phyloP scores from a whole-genome alignment of 2,113 vertebrate genomes.

The Pandion haliaetus region DNA sequence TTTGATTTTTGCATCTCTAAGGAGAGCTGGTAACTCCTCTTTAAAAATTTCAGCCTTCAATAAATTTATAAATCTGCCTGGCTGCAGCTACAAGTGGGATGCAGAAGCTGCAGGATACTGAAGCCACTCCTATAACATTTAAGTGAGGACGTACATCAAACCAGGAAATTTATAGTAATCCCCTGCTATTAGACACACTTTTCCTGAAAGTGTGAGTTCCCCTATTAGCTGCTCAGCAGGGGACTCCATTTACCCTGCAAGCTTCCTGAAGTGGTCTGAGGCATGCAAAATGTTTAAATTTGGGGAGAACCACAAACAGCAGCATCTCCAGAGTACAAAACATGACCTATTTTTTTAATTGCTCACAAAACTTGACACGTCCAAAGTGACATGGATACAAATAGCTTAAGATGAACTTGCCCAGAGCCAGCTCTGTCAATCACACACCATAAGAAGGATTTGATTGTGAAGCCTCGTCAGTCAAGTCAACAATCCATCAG shows the following conservation, averaged over 20 bases:
- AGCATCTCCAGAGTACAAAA: not conserved
- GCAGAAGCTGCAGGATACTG: not conserved
- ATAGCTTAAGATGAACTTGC: not conserved
- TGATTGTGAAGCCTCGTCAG: not conserved
- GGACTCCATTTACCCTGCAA: not conserved
- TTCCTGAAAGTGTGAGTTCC: not conserved
- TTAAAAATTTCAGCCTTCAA: not conserved
- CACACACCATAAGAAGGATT: not conserved
- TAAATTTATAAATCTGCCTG: not conserved
- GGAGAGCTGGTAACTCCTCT: not conserved
- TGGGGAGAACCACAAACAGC: not conserved
- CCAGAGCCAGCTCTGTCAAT: not conserved
- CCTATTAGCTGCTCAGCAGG: constrained; percentile 4
- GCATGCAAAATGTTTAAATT: constrained; percentile 17
- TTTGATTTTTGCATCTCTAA: not conserved
- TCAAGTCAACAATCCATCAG: not conserved
- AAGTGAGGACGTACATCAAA: not conserved
- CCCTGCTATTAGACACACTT: constrained; percentile 14
- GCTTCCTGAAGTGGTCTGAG: not conserved
- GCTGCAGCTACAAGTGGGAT: not conserved
- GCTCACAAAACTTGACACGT: not conserved
- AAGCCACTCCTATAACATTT: not conserved
- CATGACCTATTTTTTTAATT: constrained; percentile 6
- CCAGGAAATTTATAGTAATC: not conserved
- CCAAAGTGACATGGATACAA: not conserved